Conservation (phyloP, 2,888 invertebrate species). For the Morpho helenor region DNA sequence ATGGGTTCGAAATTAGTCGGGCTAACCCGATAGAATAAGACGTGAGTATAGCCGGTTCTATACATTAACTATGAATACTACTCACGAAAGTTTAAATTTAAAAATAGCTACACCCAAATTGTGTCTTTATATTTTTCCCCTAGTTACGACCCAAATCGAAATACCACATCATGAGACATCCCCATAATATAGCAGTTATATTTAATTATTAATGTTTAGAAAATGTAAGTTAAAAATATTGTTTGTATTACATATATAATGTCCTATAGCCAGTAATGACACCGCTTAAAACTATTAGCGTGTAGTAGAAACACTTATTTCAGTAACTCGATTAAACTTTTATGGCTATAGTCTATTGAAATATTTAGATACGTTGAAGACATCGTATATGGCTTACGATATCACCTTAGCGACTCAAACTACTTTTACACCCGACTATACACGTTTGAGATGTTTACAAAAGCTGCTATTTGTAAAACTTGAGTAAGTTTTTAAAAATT, state of each 20-base stretch:
- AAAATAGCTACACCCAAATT: too few species aligned
- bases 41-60: too few species aligned
- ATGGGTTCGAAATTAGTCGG: too few species aligned
- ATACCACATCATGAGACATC: too few species aligned
- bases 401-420: conserved; percentile 53
- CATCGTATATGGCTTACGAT: conserved; percentile 63
- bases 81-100: too few species aligned
- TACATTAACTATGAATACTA: too few species aligned
- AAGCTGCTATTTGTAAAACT: conserved; percentile 7
- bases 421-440: conserved; percentile 54
- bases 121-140: too few species aligned
- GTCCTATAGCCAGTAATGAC: conserved; percentile 32
- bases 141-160: too few species aligned
- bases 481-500: background rate
- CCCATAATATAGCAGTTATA: too few species aligned
- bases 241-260: background rate
- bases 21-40: too few species aligned
- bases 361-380: conserved; percentile 73
- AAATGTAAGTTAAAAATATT: too few species aligned
- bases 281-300: conserved; percentile 28
- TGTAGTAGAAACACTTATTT: conserved; percentile 27
- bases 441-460: conserved; percentile 34
- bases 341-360: conserved; percentile 54
- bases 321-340: conserved; percentile 34
- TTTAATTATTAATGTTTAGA: too few species aligned